A percentile compares a stretch with the other conserved stretches of the same genome.
These are phyloP conservation scores for Bungarus multicinctus DNA, from an alignment of 2,113 vertebrate genomes.

Conservation along the genomic window DNA sequence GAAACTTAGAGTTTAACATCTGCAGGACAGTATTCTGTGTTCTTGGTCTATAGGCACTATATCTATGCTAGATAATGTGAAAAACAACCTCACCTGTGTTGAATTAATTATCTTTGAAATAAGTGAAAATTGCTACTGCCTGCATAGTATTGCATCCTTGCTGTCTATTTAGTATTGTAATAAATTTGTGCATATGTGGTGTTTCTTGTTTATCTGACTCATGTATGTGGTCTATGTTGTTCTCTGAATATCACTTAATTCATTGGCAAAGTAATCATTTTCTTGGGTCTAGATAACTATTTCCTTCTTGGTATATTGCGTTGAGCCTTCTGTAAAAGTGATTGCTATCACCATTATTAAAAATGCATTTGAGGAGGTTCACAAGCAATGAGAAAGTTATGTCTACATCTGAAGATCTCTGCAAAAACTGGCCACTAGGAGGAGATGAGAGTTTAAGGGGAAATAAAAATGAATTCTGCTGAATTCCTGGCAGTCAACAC, in stretches of 20 bases:
- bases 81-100: neutral
- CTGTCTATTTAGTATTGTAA: neutral
- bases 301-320: neutral
- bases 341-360: neutral
- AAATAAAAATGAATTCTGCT: neutral
- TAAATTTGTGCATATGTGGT: neutral
- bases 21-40: neutral
- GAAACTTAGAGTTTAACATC: neutral
- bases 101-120: neutral
- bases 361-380: neutral
- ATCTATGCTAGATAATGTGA: neutral
- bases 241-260: neutral
- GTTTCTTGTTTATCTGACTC: neutral
- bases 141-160: neutral
- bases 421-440: slow-evolving; percentile 8
- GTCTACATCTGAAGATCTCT: neutral
- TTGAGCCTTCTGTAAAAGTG: neutral
- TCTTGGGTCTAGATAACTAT: neutral
- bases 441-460: slow-evolving; percentile 4
- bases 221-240: neutral
- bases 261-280: neutral
- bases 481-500: neutral
- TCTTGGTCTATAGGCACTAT: neutral
- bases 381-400: neutral
- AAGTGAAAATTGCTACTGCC: neutral